A percentile compares a stretch with the other conserved stretches of the same genome.
Evolutionary conservation across 2,113 vertebrate genomes (phyloP).

Genomic region (Brevimyrus niger): DNA sequence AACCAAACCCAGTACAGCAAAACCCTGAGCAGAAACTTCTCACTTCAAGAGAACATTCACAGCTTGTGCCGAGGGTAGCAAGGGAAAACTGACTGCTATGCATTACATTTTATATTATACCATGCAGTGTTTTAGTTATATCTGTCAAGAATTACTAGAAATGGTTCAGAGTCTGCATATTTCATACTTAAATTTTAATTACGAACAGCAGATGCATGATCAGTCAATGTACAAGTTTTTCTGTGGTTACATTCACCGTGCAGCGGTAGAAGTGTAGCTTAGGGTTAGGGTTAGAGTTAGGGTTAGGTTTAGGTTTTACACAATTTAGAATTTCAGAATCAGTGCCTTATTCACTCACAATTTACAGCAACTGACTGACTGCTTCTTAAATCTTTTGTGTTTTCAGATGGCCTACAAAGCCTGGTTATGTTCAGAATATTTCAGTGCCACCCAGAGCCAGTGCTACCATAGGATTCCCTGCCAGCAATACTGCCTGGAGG

Average conservation of each 20-base stretch:
- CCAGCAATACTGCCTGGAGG: conserved; percentile 83
- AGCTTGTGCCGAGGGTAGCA: not conserved
- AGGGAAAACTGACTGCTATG: not conserved
- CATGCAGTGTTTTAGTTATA: not conserved
- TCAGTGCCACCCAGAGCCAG: conserved; percentile 78
- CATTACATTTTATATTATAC: not conserved
- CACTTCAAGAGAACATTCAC: not conserved
- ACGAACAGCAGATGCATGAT: not conserved
- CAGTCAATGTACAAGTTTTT: not conserved
- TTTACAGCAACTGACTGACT: not conserved
- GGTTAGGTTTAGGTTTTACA: not conserved
- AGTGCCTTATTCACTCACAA: not conserved
- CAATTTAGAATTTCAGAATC: not conserved
- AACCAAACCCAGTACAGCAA: not conserved
- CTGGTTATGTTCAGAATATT: conserved; percentile 84
- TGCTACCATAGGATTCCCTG: conserved; percentile 79
- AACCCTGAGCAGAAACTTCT: not conserved
- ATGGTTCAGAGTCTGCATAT: not conserved
- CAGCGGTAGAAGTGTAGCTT: not conserved
- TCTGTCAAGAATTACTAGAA: not conserved
- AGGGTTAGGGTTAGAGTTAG: not conserved
- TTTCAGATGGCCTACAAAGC: conserved; percentile 80
- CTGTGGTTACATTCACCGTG: not conserved
- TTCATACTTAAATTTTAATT: not conserved
- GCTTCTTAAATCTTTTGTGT: conserved; percentile 2